Evolutionary conservation across 2,888 invertebrate species (phyloP).

Genomic region (Meghimatium bilineatum): DNA sequence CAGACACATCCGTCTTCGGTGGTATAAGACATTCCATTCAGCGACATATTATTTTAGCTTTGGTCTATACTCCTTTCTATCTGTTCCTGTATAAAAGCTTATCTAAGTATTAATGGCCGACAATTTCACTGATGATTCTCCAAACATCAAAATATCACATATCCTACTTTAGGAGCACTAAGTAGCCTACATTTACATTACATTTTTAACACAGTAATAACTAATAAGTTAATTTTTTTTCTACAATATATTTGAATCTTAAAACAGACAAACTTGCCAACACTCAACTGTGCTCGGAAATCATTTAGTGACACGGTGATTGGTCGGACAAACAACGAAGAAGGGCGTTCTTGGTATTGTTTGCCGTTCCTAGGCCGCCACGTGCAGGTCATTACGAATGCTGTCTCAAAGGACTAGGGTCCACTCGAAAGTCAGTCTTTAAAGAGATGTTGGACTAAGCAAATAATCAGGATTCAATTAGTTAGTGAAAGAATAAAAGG

Average conservation of each 20-base stretch:
- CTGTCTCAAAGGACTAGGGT: background rate
- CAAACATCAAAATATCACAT: no score
- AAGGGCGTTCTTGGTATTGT: slow-evolving; percentile 23
- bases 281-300: slow-evolving; percentile 23
- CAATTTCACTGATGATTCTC: no score
- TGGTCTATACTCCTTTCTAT: no score
- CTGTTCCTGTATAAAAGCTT: no score
- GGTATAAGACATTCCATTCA: no score
- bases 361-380: slow-evolving; percentile 11
- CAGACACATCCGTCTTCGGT: no score
- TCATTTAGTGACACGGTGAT: background rate
- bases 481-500: slow-evolving; percentile 3
- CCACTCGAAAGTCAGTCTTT: slow-evolving; percentile 11
- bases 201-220: no score
- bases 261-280: background rate
- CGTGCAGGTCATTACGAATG: slow-evolving; percentile 39
- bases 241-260: background rate
- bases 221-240: no score
- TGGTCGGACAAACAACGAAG: slow-evolving; percentile 9
- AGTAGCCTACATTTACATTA: no score
- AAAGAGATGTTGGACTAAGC: slow-evolving; percentile 26
- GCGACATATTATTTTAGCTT: no score
- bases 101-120: no score
- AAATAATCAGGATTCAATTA: slow-evolving; percentile 44
- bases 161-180: no score